These are phyloP conservation scores for Oegoconia quadripuncta DNA, from an alignment of 2,888 invertebrate genomes.

Conservation along the genomic window DNA sequence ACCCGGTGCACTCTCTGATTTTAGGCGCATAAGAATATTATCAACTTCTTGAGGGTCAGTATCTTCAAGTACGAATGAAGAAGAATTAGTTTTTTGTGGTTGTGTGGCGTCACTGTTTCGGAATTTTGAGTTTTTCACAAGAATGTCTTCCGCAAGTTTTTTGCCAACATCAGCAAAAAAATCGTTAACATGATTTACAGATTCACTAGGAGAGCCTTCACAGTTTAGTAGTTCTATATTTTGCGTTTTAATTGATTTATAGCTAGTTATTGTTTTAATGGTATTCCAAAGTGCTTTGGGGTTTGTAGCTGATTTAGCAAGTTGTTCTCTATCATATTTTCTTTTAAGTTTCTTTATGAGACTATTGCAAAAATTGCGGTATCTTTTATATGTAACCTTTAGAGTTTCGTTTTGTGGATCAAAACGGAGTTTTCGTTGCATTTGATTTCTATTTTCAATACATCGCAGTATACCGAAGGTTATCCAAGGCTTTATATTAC, in stretches of 20 bases:
- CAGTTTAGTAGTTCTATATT: background rate
- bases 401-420: conserved; percentile 3
- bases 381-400: conserved; percentile 6
- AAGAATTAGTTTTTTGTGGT: no score
- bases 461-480: conserved; percentile 6
- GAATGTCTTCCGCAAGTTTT: background rate
- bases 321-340: conserved; percentile 4
- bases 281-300: conserved; percentile 6
- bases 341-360: conserved; percentile 8
- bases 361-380: conserved; percentile 8
- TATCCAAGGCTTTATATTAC: conserved; percentile 12
- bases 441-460: conserved; percentile 6
- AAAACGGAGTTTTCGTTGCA: conserved; percentile 1
- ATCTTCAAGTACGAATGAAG: no score
- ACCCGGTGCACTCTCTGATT: no score
- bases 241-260: background rate
- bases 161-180: conserved; percentile 1
- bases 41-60: no score
- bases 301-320: conserved; percentile 1
- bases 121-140: no score
- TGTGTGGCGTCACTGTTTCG: no score
- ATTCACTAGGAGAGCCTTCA: background rate
- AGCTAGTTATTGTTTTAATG: conserved; percentile 5
- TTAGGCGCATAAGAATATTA: no score
- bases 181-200: conserved; percentile 2